Evolutionary conservation across 2,888 invertebrate genomes (phyloP).

Genomic region (Meiosimyza decipiens): DNA sequence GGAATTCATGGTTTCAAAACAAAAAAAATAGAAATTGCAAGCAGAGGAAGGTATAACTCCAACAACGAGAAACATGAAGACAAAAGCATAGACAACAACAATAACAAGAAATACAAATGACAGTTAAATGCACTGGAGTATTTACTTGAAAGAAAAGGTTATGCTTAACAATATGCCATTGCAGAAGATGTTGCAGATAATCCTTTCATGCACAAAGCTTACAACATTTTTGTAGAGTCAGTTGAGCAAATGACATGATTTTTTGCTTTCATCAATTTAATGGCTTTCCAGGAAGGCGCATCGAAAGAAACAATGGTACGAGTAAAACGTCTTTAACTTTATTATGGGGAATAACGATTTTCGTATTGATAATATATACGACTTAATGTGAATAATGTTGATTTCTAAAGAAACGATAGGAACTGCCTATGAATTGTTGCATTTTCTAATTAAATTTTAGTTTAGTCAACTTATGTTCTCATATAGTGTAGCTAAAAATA

Average conservation of each 20-base stretch:
- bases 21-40: not conserved
- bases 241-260: not conserved
- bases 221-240: not conserved
- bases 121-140: conserved; percentile 1
- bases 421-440: too few relatives aligned
- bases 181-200: not conserved
- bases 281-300: not conserved
- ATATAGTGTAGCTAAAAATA: too few relatives aligned
- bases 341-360: too few relatives aligned
- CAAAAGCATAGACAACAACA: not conserved
- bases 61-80: too few relatives aligned
- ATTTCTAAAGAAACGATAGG: too few relatives aligned
- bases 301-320: not conserved
- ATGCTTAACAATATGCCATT: not conserved
- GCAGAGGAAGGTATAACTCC: too few relatives aligned
- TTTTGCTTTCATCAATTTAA: conserved; percentile 17
- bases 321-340: too few relatives aligned
- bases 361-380: too few relatives aligned
- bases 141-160: not conserved
- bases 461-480: too few relatives aligned
- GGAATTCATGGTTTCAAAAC: not conserved
- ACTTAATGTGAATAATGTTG: too few relatives aligned
- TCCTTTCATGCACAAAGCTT: not conserved
- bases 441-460: too few relatives aligned
- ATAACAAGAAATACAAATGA: not conserved